Conservation (phyloP, 92 coral and sea anemone genomes). For the Heteractis magnifica region DNA sequence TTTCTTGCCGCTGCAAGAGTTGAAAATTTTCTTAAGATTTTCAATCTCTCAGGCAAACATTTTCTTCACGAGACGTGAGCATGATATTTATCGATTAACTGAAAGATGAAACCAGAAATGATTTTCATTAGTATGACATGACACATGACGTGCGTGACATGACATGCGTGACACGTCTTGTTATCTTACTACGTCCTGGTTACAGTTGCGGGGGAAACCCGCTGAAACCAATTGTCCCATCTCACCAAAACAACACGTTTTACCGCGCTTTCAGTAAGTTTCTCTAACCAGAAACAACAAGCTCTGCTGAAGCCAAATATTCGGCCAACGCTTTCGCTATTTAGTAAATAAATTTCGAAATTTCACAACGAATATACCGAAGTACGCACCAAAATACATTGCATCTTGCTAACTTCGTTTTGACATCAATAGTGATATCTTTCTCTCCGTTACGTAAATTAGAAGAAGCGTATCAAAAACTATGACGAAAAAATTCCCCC, state of each 20-base stretch:
- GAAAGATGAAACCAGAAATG: neutral
- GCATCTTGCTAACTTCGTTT: neutral
- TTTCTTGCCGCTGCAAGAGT: neutral
- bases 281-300: neutral
- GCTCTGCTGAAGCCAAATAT: neutral
- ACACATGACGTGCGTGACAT: slow-evolving; percentile 4
- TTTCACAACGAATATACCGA: neutral
- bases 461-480: neutral
- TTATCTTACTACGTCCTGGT: slow-evolving; percentile 24
- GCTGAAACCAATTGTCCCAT: neutral
- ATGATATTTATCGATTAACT: neutral
- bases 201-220: slow-evolving; percentile 35
- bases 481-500: neutral
- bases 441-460: neutral
- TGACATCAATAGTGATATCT: neutral
- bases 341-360: neutral
- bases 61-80: neutral
- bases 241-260: slow-evolving; percentile 9
- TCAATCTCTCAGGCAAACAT: neutral
- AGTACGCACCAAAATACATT: neutral
- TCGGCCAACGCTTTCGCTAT: neutral
- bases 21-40: neutral
- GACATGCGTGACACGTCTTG: slow-evolving; percentile 17
- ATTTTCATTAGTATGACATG: neutral
- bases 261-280: slow-evolving; percentile 2